phyloP scores from a whole-genome alignment of 2,113 vertebrate genomes.

The Austrofundulus limnaeus region DNA sequence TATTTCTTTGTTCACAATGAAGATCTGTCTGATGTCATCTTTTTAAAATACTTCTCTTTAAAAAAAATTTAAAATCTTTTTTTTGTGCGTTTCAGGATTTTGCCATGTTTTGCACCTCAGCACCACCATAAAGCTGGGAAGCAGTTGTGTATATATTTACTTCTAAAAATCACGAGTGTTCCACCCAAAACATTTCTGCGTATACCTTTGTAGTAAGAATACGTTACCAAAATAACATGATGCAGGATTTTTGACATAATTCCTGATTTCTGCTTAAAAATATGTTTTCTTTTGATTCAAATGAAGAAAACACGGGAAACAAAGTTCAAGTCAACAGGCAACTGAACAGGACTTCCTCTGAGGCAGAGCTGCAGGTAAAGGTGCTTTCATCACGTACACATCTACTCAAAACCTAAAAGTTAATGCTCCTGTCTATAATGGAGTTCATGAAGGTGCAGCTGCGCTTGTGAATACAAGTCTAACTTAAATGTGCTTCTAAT shows the following conservation, averaged over 20 bases:
- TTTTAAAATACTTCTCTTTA: too few species aligned
- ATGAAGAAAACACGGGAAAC: constrained; percentile 4
- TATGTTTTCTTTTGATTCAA: not conserved
- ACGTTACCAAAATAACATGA: not conserved
- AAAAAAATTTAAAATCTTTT: not conserved
- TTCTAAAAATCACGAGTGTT: too few species aligned
- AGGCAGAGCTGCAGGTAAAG: constrained; percentile 49
- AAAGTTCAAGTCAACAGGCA: constrained; percentile 39
- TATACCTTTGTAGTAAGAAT: not conserved
- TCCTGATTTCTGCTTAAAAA: not conserved
- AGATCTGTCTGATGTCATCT: too few species aligned
- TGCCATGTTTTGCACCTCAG: not conserved
- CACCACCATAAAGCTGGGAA: not conserved
- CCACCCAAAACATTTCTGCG: not conserved
- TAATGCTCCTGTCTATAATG: constrained; percentile 29
- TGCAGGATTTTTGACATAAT: not conserved
- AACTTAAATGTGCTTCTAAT: not conserved
- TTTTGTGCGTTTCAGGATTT: not conserved
- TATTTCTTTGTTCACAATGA: not conserved
- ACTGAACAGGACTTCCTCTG: constrained; percentile 23
- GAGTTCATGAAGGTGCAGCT: not conserved
- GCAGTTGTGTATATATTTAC: not conserved
- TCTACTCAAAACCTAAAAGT: not conserved
- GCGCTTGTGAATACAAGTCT: constrained; percentile 14
- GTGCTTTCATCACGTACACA: constrained; percentile 37